Conservation (phyloP, 2,888 invertebrate species). For the Doris montereyensis region DNA sequence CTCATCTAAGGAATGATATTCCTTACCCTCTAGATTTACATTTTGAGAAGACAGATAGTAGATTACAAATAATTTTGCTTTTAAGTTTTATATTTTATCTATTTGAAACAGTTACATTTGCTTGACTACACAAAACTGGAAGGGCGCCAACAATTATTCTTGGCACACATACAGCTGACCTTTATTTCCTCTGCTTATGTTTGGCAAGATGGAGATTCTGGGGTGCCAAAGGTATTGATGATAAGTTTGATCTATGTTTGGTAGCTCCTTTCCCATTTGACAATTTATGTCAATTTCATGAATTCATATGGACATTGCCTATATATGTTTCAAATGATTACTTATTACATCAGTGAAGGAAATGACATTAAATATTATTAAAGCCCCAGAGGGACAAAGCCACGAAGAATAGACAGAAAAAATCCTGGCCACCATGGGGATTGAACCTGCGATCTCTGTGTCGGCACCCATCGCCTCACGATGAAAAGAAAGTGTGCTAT, state of each 20-base stretch:
- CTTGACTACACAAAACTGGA: slow-evolving; percentile 53
- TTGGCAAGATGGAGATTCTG: slow-evolving; percentile 67
- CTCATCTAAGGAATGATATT: too few relatives aligned
- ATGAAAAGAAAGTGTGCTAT: not conserved
- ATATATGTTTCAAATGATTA: not conserved
- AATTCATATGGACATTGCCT: not conserved
- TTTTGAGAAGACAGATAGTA: too few relatives aligned
- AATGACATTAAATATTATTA: too few relatives aligned
- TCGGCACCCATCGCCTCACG: too few relatives aligned
- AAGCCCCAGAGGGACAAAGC: too few relatives aligned
- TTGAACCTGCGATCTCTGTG: too few relatives aligned
- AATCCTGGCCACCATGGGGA: too few relatives aligned
- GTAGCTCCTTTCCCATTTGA: not conserved
- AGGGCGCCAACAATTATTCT: slow-evolving; percentile 52
- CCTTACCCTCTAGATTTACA: too few relatives aligned
- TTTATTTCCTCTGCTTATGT: slow-evolving; percentile 63
- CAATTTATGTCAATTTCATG: not conserved
- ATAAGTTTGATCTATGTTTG: not conserved
- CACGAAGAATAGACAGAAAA: too few relatives aligned
- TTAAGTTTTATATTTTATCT: too few relatives aligned
- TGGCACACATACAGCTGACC: slow-evolving; percentile 62
- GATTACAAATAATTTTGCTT: too few relatives aligned
- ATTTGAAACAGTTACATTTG: slow-evolving; percentile 51
- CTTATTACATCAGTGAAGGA: not conserved
- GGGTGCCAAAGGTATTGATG: slow-evolving; percentile 61